A percentile compares a stretch with the other conserved stretches of the same genome.
Conservation (phyloP, 2,888 invertebrate genomes). For the Chymomyza caudatula region DNA sequence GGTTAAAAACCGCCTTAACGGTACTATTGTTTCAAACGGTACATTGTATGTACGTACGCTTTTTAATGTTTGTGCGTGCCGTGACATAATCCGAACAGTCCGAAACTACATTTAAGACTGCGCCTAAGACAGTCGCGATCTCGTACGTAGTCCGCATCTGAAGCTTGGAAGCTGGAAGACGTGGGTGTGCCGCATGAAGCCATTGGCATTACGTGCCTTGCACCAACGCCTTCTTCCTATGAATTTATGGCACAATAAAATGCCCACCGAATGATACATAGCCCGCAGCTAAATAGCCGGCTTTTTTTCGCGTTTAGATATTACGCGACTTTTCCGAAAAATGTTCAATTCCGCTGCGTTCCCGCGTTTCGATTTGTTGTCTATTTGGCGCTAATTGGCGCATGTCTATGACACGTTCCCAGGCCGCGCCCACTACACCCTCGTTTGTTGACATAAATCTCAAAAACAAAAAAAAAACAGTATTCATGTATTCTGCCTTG, state of each 20-base stretch:
- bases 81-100: slow-evolving; percentile 31
- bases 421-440: slow-evolving; percentile 31
- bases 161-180: neutral
- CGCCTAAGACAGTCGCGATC: slow-evolving; percentile 2
- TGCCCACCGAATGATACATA: too few species aligned
- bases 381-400: slow-evolving; percentile 61
- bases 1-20: neutral
- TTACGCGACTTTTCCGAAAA: slow-evolving; percentile 39
- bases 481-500: too few species aligned
- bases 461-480: neutral
- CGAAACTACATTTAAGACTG: slow-evolving; percentile 17
- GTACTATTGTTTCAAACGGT: neutral
- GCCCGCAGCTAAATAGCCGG: neutral
- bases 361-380: slow-evolving; percentile 27
- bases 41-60: too few species aligned
- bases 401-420: slow-evolving; percentile 47
- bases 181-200: neutral
- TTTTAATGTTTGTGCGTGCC: slow-evolving; percentile 2
- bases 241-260: slow-evolving; percentile 56
- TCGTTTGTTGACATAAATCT: neutral
- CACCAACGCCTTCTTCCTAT: slow-evolving; percentile 32
- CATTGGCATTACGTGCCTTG: slow-evolving; percentile 27
- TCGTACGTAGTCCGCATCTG: neutral
- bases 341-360: slow-evolving; percentile 14
- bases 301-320: neutral